These are phyloP conservation scores for Diachasmimorpha longicaudata DNA, from an alignment of 1,140 invertebrate genomes.

Conservation along the genomic window DNA sequence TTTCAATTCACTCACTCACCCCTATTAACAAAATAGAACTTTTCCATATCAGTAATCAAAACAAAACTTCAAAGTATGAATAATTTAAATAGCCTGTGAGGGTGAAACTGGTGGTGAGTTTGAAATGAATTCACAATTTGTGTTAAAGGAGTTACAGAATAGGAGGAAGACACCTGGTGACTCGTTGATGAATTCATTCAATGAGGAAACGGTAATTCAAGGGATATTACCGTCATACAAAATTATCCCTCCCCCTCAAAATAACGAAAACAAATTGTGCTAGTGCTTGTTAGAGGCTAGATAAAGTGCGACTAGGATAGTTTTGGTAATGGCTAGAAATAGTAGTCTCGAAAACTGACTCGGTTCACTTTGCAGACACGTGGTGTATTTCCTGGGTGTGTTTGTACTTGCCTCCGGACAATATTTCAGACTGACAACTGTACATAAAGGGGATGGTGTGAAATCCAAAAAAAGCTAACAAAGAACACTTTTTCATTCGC, in stretches of 20 bases:
- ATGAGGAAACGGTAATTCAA: slow-evolving; percentile 5
- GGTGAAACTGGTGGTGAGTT: background rate
- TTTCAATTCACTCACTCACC: too few relatives aligned
- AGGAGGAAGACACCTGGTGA: background rate
- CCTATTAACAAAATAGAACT: too few relatives aligned
- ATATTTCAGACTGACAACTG: slow-evolving; percentile 5
- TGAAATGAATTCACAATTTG: background rate
- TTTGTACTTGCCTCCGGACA: background rate
- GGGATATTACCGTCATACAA: background rate
- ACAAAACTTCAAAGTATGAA: background rate
- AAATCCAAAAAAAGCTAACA: background rate
- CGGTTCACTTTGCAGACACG: slow-evolving; percentile 8
- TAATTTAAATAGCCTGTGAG: background rate
- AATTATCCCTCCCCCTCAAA: background rate
- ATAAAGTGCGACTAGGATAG: background rate
- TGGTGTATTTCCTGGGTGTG: slow-evolving; percentile 11
- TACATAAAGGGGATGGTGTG: background rate
- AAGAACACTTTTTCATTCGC: background rate
- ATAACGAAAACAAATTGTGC: slow-evolving; percentile 1
- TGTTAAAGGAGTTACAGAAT: background rate
- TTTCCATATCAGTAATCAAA: background rate
- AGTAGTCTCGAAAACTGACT: slow-evolving; percentile 17
- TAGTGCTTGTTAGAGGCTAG: background rate
- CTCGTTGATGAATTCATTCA: background rate
- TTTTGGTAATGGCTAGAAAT: slow-evolving; percentile 29